Percentiles rank a stretch among this genome's conserved stretches.
Evolutionary conservation across 1,140 invertebrate species (phyloP).

Genomic region (Macrobrachium nipponense): DNA sequence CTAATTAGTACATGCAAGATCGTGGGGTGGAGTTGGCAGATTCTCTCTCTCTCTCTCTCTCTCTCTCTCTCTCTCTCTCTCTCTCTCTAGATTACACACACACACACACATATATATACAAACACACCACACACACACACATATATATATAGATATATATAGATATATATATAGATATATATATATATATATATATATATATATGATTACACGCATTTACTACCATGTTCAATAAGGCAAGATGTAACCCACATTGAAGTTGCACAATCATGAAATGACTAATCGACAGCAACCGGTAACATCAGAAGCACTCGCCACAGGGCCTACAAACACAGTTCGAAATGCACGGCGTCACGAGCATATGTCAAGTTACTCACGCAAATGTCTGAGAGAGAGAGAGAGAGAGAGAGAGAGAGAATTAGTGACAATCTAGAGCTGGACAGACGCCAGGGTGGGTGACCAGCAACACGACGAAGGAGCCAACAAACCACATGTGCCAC

Average conservation of each 20-base stretch:
- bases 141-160: constrained; percentile 8
- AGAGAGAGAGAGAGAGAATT: background rate
- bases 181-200: constrained; percentile 3
- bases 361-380: background rate
- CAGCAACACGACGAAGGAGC: background rate
- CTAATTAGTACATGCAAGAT: background rate
- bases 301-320: background rate
- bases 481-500: too few relatives aligned
- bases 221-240: background rate
- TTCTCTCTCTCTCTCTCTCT: background rate
- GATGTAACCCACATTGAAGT: too few relatives aligned
- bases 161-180: constrained; percentile 7
- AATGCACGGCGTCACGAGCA: background rate
- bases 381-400: background rate
- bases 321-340: background rate
- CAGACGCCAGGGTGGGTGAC: background rate
- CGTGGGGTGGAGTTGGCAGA: background rate
- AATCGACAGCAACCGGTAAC: background rate
- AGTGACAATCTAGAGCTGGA: background rate
- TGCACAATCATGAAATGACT: too few relatives aligned
- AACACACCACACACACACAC: background rate
- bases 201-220: background rate
- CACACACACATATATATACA: background rate
- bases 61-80: background rate
- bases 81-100: background rate